Evolutionary conservation across 1,140 invertebrate genomes (phyloP), one percentile per base, ranked within the genome.

Genomic region (Lordiphosa clarofinis): DNA sequence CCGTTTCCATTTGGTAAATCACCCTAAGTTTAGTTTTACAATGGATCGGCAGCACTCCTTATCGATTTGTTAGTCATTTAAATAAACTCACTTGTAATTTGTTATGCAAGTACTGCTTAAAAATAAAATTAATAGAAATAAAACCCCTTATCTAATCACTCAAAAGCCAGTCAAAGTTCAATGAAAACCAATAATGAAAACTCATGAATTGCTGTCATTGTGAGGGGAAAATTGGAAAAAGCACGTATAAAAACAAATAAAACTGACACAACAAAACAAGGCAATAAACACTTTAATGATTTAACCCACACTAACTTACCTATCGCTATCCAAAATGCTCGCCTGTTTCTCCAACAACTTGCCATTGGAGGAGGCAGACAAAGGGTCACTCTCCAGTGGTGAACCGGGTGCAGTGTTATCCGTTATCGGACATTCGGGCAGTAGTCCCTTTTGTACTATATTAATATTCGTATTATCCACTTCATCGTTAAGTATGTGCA

Each of bases 291-390:
- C 21, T 21, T 21, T 2, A 21, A 21, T 21, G 21, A 21, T 21
- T 42, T 13, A 47, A 15, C 11, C 11, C 8, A 38, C 37, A 35
- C 10, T 44, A 5, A 75, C 61, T 44, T 48, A 88, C 86, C 87
- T 86, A 60, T 88, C 86, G 36, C 46, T 53, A 33, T 87, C 71
- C 66, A 84, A 67, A 53, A 78, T n/a, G 43, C 76, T 86, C 15
- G 67, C 39, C 39, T 86, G 86, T 67, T 87, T 88, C 21, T 75
- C 75, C 54, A 88, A 49, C 54, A 88, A 49, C 52, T 86, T 86
- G 36, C 86, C 86, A 61, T 84, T 86, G 0, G 15, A 6, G 4
- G 31, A 55, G 37, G 59, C 36, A 21, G 50, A 50, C 33, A 59
- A 12, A 3, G 63, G 48, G 3, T 47, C 33, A n/a, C 63, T 49